phyloP scores from a whole-genome alignment of 2,113 vertebrate species.

The Lasiurus cinereus region DNA sequence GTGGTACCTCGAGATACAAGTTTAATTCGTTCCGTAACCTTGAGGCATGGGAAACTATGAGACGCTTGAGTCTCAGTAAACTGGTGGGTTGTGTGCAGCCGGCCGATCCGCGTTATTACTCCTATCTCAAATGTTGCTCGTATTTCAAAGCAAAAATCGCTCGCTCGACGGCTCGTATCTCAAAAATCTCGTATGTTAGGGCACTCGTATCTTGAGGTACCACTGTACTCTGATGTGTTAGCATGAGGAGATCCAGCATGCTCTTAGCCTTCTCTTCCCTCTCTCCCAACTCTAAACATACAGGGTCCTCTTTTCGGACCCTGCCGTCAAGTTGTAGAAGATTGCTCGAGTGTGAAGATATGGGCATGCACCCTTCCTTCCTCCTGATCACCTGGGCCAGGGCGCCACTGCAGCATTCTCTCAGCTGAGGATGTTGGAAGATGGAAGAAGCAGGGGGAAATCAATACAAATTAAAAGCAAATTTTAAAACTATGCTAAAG shows the following conservation, averaged over 20 bases:
- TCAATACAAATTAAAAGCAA: constrained; percentile 95
- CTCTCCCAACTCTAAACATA: not conserved
- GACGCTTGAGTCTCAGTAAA: no score
- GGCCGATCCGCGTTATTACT: no score
- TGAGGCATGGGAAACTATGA: no score
- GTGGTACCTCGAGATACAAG: no score
- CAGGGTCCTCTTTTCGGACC: not conserved
- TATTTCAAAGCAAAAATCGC: no score
- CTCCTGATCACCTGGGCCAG: not conserved
- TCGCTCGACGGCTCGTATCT: no score
- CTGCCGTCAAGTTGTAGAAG: not conserved
- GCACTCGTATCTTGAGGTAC: no score
- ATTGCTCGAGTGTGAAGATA: not conserved
- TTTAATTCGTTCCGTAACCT: no score
- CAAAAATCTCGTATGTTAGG: no score
- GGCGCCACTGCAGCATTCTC: constrained; percentile 40
- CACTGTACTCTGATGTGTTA: not conserved
- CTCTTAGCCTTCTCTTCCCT: not conserved
- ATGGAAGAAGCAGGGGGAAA: constrained; percentile 87
- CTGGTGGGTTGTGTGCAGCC: no score
- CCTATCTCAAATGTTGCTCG: no score
- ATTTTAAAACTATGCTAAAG: constrained; percentile 87
- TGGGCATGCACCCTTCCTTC: rapidly evolving
- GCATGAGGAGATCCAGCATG: not conserved
- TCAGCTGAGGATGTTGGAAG: constrained; percentile 89